These are phyloP conservation scores for Hemistola chrysoprasaria DNA, from an alignment of 2,888 invertebrate genomes.

Conservation along the genomic window DNA sequence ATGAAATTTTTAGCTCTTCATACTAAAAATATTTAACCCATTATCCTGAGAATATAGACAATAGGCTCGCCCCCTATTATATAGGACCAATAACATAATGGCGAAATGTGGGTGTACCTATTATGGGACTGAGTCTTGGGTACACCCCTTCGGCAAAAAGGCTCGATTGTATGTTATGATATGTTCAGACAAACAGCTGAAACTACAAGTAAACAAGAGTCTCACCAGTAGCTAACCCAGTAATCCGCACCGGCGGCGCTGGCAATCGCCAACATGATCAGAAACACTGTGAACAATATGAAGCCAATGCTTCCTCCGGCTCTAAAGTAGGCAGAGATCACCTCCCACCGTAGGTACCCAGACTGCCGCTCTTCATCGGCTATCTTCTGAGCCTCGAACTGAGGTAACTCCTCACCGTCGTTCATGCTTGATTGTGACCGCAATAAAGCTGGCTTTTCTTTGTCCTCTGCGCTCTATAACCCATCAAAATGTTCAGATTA, in stretches of 20 bases:
- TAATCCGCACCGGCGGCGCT: constrained; percentile 86
- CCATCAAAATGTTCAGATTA: too few relatives aligned
- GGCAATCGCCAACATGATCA: constrained; percentile 77
- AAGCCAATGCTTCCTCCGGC: constrained; percentile 60
- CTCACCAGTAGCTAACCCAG: constrained; percentile 87
- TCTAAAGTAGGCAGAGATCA: constrained; percentile 60
- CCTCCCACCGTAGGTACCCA: constrained; percentile 65
- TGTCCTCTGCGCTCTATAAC: constrained; percentile 28
- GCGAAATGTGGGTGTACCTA: too few relatives aligned
- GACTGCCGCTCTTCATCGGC: constrained; percentile 64
- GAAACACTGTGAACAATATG: constrained; percentile 47
- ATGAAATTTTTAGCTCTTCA: too few relatives aligned
- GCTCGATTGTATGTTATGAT: too few relatives aligned
- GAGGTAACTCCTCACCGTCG: constrained; percentile 49
- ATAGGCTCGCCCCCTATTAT: too few relatives aligned
- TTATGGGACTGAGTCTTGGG: too few relatives aligned
- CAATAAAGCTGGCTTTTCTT: constrained; percentile 40
- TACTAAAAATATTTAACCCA: too few relatives aligned
- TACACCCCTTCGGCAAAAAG: too few relatives aligned
- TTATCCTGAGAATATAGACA: too few relatives aligned
- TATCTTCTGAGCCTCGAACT: constrained; percentile 67
- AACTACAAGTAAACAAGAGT: too few relatives aligned
- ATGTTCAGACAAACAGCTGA: too few relatives aligned
- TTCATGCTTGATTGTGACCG: constrained; percentile 38
- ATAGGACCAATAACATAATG: too few relatives aligned